Conservation (phyloP, 1,140 invertebrate species). For the Drosophila sturtevanti region DNA sequence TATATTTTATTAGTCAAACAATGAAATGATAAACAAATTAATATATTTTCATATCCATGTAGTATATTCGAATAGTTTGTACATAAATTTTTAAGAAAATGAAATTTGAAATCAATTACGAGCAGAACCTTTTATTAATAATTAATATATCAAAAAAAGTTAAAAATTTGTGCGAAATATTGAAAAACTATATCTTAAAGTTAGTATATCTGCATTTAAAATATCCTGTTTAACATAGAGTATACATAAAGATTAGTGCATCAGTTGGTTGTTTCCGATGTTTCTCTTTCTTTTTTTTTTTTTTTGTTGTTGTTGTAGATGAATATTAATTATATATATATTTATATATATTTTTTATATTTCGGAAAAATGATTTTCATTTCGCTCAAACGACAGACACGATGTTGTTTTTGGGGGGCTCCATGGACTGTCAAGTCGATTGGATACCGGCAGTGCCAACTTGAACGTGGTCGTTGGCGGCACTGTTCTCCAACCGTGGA, state of each 20-base stretch:
- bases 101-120: too few species aligned
- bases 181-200: too few species aligned
- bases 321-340: constrained; percentile 61
- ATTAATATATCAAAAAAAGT: too few species aligned
- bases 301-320: constrained; percentile 29
- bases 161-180: too few species aligned
- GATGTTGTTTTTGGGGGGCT: constrained; percentile 47
- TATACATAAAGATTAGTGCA: background rate
- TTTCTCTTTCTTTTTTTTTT: background rate
- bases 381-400: constrained; percentile 9
- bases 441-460: constrained; percentile 56
- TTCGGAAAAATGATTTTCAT: constrained; percentile 63
- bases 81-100: too few species aligned
- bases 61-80: too few species aligned
- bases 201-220: too few species aligned
- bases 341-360: constrained; percentile 57
- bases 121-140: too few species aligned
- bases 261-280: background rate
- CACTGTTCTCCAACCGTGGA: constrained; percentile 40
- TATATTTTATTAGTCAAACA: too few species aligned
- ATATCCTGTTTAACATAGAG: too few species aligned
- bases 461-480: constrained; percentile 67
- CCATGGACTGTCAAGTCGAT: constrained; percentile 74
- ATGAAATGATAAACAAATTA: too few species aligned
- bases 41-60: too few species aligned